Evolutionary conservation across 2,888 invertebrate species (phyloP).

Genomic region (Lasioglossum calceatum): DNA sequence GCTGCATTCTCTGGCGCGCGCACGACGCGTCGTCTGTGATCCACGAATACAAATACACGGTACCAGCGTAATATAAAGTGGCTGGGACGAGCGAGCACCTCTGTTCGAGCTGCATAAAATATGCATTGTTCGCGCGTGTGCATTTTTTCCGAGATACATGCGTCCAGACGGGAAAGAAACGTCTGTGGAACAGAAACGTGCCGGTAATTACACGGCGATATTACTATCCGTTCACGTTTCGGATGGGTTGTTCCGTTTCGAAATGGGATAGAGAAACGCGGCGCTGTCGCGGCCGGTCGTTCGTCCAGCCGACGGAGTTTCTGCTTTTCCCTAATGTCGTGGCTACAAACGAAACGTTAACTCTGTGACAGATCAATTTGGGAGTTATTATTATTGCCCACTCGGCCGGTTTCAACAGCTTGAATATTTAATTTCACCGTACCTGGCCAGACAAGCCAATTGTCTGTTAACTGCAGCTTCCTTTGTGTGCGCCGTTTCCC

Average conservation of each 20-base stretch:
- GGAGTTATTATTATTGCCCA: conserved; percentile 42
- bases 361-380: conserved; percentile 49
- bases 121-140: neutral
- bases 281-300: neutral
- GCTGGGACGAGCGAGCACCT: neutral
- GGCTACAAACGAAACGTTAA: neutral
- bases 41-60: neutral
- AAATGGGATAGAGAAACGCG: neutral
- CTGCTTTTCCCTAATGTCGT: neutral
- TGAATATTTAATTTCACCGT: conserved; percentile 53
- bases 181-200: conserved; percentile 11
- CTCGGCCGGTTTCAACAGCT: neutral
- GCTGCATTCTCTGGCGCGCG: neutral
- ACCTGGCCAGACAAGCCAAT: conserved; percentile 45
- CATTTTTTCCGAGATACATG: neutral
- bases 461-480: conserved; percentile 44
- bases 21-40: neutral
- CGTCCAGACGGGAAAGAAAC: neutral
- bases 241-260: conserved; percentile 16
- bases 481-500: conserved; percentile 49
- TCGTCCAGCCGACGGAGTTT: neutral
- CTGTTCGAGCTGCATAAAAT: neutral
- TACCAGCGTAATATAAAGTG: neutral
- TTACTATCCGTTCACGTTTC: conserved; percentile 29
- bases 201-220: conserved; percentile 54